These are phyloP conservation scores for Phodopus roborovskii DNA, from an alignment of 2,113 vertebrate genomes.

Conservation along the genomic window DNA sequence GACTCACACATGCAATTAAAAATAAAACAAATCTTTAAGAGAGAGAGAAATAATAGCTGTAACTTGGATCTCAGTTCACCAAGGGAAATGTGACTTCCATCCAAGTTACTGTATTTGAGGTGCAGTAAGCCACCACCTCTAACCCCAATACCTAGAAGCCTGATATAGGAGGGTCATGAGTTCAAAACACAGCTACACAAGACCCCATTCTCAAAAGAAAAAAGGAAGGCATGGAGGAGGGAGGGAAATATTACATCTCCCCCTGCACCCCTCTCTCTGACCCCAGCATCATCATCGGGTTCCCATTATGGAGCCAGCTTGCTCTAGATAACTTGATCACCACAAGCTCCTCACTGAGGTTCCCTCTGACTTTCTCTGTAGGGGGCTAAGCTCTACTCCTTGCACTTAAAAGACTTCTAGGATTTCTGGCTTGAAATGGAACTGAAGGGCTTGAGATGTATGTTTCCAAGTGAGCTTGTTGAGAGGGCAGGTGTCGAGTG, in stretches of 20 bases:
- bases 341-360: not conserved
- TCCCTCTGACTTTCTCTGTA: not conserved
- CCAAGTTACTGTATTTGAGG: not conserved
- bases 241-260: not conserved
- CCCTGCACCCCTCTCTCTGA: rapidly evolving
- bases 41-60: not conserved
- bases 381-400: not conserved
- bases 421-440: not conserved
- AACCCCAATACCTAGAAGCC: not conserved
- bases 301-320: not conserved
- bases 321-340: not conserved
- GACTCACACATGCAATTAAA: not conserved
- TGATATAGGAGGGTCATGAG: not conserved
- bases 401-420: not conserved
- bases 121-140: not conserved
- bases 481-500: not conserved
- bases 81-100: not conserved
- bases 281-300: not conserved
- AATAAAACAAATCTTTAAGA: not conserved
- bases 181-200: not conserved
- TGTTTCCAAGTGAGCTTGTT: not conserved
- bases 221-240: not conserved
- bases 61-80: not conserved
- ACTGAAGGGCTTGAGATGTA: not conserved
- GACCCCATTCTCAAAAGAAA: not conserved